phyloP scores from a whole-genome alignment of 2,888 invertebrate species.

The Conomelus anceps region DNA sequence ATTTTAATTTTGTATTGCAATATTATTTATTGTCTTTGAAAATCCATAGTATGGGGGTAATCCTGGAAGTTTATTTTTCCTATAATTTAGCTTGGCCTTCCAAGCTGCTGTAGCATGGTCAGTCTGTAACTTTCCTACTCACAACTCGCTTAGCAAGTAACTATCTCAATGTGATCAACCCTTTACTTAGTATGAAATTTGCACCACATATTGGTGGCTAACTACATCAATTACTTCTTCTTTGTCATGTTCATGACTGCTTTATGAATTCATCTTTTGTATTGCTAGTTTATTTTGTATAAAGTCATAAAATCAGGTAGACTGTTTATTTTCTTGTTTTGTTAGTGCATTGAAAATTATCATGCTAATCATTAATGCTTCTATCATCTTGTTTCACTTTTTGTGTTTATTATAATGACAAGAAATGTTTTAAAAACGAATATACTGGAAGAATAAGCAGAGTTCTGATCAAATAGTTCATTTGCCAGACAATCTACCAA shows the following conservation, averaged over 20 bases:
- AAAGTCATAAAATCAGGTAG: neutral
- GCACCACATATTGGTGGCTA: neutral
- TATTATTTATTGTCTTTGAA: no score
- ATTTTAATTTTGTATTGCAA: no score
- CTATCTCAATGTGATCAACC: no score
- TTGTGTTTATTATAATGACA: neutral
- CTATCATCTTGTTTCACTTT: neutral
- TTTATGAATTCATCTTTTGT: neutral
- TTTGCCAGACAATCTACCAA: neutral
- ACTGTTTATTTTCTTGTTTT: neutral
- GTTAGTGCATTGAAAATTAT: neutral
- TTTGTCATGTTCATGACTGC: neutral
- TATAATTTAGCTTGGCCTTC: no score
- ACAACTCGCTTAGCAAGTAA: no score
- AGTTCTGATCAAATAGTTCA: no score
- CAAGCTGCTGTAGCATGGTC: no score
- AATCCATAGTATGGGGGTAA: no score
- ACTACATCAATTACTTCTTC: neutral
- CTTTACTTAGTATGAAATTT: neutral
- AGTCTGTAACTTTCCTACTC: no score
- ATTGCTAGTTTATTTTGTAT: neutral
- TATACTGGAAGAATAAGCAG: neutral
- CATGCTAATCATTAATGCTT: neutral
- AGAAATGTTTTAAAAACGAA: neutral
- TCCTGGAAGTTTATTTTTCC: no score